A percentile compares a stretch with the other conserved stretches of the same genome.
phyloP scores from a whole-genome alignment of 2,113 vertebrate species.

The Eptesicus fuscus region DNA sequence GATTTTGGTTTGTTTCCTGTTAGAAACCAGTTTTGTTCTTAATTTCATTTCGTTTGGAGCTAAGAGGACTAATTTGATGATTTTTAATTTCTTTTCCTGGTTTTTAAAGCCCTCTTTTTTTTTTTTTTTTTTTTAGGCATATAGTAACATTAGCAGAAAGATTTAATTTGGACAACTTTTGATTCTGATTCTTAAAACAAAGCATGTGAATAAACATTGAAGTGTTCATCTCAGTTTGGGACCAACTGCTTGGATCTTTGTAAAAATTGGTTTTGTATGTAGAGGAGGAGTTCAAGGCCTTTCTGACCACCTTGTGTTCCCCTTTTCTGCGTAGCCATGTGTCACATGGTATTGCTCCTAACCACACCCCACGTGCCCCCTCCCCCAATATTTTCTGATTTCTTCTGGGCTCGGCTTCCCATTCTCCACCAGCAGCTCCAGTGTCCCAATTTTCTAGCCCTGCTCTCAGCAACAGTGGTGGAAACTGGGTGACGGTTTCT shows the following conservation, averaged over 20 bases:
- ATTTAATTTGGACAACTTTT: conserved; percentile 79
- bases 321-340: conserved; percentile 73
- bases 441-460: conserved; percentile 73
- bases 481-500: conserved; percentile 78
- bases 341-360: conserved; percentile 53
- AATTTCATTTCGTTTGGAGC: conserved; percentile 78
- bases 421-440: conserved; percentile 67
- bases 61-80: conserved; percentile 63
- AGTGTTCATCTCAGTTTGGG: conserved; percentile 81
- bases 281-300: conserved; percentile 80
- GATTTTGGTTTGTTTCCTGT: conserved; percentile 76
- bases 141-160: conserved; percentile 75
- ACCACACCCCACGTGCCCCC: neutral
- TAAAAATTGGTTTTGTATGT: conserved; percentile 74
- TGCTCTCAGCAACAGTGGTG: conserved; percentile 72
- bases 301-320: conserved; percentile 68
- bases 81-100: conserved; percentile 67
- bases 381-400: conserved; percentile 48
- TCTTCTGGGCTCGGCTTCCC: conserved; percentile 65
- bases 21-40: conserved; percentile 78
- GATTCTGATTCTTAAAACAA: conserved; percentile 77
- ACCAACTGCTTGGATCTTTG: conserved; percentile 81
- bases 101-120: conserved; percentile 52
- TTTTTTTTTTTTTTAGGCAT: conserved; percentile 73
- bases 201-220: conserved; percentile 87